Percentiles rank a stretch among this genome's conserved stretches.
phyloP scores from a whole-genome alignment of 53 echinoderm and acorn worm species.

The Holothuria scabra region DNA sequence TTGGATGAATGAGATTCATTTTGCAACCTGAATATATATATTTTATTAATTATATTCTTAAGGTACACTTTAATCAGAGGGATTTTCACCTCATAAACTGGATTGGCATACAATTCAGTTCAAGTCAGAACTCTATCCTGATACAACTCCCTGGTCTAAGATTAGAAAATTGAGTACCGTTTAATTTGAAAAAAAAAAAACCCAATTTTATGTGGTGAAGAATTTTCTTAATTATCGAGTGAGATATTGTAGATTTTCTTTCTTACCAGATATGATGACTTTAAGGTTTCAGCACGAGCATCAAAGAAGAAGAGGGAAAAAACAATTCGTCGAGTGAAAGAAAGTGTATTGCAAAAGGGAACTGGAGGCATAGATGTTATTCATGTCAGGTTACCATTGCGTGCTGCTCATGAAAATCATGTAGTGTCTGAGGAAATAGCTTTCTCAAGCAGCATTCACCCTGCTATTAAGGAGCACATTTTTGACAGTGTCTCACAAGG shows the following conservation, averaged over 20 bases:
- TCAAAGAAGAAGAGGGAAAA: background rate
- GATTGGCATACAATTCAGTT: no score
- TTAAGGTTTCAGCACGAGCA: background rate
- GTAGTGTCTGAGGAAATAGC: conserved; percentile 8
- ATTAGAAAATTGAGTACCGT: no score
- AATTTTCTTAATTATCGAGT: no score
- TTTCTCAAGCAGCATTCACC: conserved; percentile 13
- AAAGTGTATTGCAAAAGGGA: background rate
- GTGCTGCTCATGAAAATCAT: conserved; percentile 4
- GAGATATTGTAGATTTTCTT: background rate
- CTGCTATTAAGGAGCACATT: background rate
- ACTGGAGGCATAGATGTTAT: background rate
- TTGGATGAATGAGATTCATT: no score
- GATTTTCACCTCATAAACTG: no score
- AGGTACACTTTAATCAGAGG: no score
- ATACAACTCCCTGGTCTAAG: no score
- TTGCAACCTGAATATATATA: no score
- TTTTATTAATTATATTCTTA: no score
- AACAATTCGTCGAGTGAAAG: background rate
- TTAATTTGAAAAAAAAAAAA: no score
- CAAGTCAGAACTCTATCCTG: no score
- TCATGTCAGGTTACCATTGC: conserved; percentile 2
- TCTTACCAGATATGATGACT: background rate
- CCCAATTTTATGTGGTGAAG: no score
- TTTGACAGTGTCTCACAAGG: conserved; percentile 2